Conservation (phyloP, 92 coral and sea anemone genomes). For the Virgularia gustaviana region DNA sequence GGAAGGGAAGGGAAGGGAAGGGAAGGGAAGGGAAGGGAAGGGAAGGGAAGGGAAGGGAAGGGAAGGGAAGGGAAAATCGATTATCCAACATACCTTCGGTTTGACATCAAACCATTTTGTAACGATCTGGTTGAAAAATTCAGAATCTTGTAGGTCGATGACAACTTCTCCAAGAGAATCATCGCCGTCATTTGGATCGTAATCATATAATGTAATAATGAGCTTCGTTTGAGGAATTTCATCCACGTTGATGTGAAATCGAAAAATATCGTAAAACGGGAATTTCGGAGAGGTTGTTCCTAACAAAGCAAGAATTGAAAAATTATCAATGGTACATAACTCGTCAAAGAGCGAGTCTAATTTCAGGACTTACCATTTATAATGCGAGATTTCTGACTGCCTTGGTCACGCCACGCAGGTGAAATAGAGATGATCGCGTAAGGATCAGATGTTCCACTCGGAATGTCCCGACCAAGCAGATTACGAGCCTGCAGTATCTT, state of each 20-base stretch:
- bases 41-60: too few species aligned
- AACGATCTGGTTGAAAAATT: conserved; percentile 33
- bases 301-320: conserved; percentile 5
- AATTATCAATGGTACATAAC: background rate
- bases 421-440: conserved; percentile 58
- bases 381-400: conserved; percentile 50
- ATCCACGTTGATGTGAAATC: conserved; percentile 57
- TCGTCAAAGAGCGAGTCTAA: background rate
- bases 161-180: conserved; percentile 69
- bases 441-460: conserved; percentile 60
- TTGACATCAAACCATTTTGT: conserved; percentile 55
- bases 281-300: conserved; percentile 62
- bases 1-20: too few species aligned
- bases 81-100: conserved; percentile 45
- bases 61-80: background rate
- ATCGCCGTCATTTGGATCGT: conserved; percentile 65
- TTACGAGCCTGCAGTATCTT: conserved; percentile 65
- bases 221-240: conserved; percentile 61
- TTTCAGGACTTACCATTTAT: conserved; percentile 46
- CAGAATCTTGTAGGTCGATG: conserved; percentile 48
- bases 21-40: too few species aligned
- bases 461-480: conserved; percentile 62
- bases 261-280: conserved; percentile 51
- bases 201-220: conserved; percentile 57
- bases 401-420: conserved; percentile 65